Conservation (phyloP, 2,113 vertebrate genomes). For the Quiscalus mexicanus region DNA sequence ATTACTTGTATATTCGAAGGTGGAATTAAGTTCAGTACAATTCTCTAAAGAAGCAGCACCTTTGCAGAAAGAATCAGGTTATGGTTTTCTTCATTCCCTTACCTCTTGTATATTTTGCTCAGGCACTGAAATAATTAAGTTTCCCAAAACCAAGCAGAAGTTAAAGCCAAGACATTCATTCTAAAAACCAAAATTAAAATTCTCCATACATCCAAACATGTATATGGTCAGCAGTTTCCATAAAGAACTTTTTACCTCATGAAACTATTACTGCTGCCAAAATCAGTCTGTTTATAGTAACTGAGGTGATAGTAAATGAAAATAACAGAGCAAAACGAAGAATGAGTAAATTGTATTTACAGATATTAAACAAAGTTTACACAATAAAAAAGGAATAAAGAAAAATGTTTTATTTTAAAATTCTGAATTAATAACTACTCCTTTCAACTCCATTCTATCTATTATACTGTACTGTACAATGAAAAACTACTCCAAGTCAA, state of each 20-base stretch:
- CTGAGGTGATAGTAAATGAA: neutral
- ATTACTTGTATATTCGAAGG: slow-evolving; percentile 32
- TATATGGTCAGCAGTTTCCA: slow-evolving; percentile 10
- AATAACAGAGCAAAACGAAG: neutral
- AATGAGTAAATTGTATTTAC: neutral
- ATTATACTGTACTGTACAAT: neutral
- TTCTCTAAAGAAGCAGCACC: slow-evolving; percentile 16
- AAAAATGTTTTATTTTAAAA: neutral
- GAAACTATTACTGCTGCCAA: neutral
- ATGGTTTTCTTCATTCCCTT: neutral
- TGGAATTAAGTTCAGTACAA: neutral
- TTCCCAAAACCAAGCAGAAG: slow-evolving; percentile 36
- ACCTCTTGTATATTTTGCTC: neutral
- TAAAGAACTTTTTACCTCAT: neutral
- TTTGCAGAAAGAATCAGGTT: neutral
- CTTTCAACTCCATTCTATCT: neutral
- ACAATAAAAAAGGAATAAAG: neutral
- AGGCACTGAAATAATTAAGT: neutral
- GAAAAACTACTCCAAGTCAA: neutral
- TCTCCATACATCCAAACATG: neutral
- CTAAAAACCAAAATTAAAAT: slow-evolving; percentile 18
- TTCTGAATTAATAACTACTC: neutral
- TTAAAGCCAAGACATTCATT: slow-evolving; percentile 14
- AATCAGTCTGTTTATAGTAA: neutral
- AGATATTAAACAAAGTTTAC: neutral